Percentiles rank a stretch among this genome's conserved stretches.
These are phyloP conservation scores for Embiotoca jacksoni DNA, from an alignment of 2,113 vertebrate species.

Conservation along the genomic window DNA sequence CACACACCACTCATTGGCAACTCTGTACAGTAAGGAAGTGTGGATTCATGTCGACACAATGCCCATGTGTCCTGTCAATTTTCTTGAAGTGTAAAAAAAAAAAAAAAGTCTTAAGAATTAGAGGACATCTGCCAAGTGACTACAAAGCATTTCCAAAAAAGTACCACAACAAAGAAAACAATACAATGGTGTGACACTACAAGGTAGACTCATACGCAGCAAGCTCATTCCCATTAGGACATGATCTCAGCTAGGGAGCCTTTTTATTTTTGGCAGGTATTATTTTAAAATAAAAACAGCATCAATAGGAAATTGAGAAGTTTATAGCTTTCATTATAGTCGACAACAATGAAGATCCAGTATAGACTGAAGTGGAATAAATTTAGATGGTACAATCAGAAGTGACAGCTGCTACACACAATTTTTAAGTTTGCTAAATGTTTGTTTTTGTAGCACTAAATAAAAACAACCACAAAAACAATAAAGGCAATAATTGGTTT, in stretches of 20 bases:
- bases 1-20: no score
- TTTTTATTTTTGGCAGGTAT: slow-evolving; percentile 59
- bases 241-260: slow-evolving; percentile 43
- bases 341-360: slow-evolving; percentile 60
- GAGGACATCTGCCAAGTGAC: slow-evolving; percentile 21
- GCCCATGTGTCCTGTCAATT: slow-evolving; percentile 4
- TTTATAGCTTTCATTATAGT: slow-evolving; percentile 58
- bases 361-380: slow-evolving; percentile 56
- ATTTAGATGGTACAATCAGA: slow-evolving; percentile 44
- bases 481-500: slow-evolving; percentile 37
- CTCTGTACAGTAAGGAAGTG: no score
- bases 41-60: not conserved
- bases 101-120: slow-evolving; percentile 8
- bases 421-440: slow-evolving; percentile 51
- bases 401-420: slow-evolving; percentile 46
- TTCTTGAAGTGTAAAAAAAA: not conserved
- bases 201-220: slow-evolving; percentile 18
- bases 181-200: slow-evolving; percentile 35
- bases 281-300: slow-evolving; percentile 58
- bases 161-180: slow-evolving; percentile 17
- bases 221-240: slow-evolving; percentile 44
- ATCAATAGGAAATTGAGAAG: slow-evolving; percentile 52
- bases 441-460: slow-evolving; percentile 36
- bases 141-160: slow-evolving; percentile 25
- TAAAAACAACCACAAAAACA: slow-evolving; percentile 32